Conservation (phyloP, 2,888 invertebrate species). For the Caenorhabditis virilis region DNA sequence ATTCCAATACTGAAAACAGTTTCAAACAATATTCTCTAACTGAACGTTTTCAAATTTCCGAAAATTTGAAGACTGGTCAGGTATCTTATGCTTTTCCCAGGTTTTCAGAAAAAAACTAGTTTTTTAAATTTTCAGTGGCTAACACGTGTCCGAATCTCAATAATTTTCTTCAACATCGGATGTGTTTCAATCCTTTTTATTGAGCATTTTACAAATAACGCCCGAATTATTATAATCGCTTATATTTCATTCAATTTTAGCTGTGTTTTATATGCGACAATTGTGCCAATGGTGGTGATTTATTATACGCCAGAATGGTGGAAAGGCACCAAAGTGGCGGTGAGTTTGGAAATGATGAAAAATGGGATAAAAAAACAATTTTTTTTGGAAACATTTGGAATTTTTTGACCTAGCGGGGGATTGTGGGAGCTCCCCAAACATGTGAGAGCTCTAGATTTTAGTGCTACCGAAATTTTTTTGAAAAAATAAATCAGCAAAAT, state of each 20-base stretch:
- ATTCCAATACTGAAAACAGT: no score
- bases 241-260: constrained; percentile 28
- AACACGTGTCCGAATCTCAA: constrained; percentile 18
- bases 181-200: constrained; percentile 26
- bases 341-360: no score
- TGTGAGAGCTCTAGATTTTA: no score
- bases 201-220: constrained; percentile 15
- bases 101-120: background rate
- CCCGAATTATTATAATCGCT: constrained; percentile 11
- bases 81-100: background rate
- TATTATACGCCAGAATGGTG: constrained; percentile 34
- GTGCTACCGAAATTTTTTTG: no score
- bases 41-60: constrained; percentile 32
- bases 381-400: no score
- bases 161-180: constrained; percentile 29
- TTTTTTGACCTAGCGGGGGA: no score
- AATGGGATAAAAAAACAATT: no score
- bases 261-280: constrained; percentile 15
- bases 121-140: constrained; percentile 19
- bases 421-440: no score
- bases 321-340: constrained; percentile 16
- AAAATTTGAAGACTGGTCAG: constrained; percentile 37
- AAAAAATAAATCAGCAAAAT: no score
- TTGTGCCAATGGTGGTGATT: constrained; percentile 23
- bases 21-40: constrained; percentile 35